Evolutionary conservation across 2,797 vertebrate species (phyloP).

Genomic region (Anolis apletophallus): DNA sequence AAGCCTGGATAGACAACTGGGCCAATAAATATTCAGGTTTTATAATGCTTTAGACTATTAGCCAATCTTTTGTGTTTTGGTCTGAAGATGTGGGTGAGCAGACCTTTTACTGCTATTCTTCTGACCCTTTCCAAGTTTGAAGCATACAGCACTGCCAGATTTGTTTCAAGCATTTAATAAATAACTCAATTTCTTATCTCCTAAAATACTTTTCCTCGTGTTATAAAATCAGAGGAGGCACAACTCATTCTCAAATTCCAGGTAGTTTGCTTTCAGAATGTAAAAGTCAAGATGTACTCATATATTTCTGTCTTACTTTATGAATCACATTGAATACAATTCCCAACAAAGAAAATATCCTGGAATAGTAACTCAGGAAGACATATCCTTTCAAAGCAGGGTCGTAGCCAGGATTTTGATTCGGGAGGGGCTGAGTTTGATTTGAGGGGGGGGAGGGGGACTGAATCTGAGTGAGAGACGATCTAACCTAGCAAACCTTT

Average conservation of each 20-base stretch:
- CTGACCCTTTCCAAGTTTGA: background rate
- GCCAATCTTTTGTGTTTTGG: no score
- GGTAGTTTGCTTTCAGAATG: background rate
- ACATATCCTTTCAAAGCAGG: background rate
- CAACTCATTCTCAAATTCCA: no score
- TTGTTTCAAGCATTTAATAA: background rate
- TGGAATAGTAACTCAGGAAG: background rate
- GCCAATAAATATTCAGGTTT: no score
- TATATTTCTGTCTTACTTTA: background rate
- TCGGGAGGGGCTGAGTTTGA: no score
- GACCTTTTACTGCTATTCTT: background rate
- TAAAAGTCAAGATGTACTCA: background rate
- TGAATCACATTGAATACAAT: conserved; percentile 7
- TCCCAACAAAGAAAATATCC: background rate
- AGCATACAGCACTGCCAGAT: background rate
- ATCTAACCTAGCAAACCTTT: no score
- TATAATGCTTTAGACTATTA: no score
- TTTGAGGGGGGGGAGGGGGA: no score
- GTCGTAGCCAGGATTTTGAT: no score
- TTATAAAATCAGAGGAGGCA: background rate
- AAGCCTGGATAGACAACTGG: no score
- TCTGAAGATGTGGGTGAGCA: no score
- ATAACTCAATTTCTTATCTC: background rate
- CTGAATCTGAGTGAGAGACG: no score
- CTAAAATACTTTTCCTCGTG: background rate